Evolutionary conservation across 2,888 invertebrate species (phyloP).

Genomic region (Pyrrhosoma nymphula): DNA sequence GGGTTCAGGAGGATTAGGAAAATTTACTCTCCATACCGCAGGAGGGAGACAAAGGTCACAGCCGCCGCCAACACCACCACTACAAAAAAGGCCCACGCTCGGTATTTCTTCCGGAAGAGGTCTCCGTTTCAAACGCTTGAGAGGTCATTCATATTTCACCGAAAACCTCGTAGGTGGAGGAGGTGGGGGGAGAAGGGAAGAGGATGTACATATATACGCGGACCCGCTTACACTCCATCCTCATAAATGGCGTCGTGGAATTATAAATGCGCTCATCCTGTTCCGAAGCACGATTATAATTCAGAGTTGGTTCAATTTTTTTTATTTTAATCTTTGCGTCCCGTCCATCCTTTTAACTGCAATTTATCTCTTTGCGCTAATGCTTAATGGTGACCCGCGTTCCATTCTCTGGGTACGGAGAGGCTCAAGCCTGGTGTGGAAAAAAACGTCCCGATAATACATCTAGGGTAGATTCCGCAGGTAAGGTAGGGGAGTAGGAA

Average conservation of each 20-base stretch:
- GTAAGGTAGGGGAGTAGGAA: too few species aligned
- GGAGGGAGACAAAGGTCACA: not conserved
- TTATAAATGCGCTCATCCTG: not conserved
- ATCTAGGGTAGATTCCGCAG: too few species aligned
- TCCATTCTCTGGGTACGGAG: not conserved
- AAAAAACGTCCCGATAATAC: not conserved
- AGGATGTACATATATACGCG: too few species aligned
- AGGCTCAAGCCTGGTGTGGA: not conserved
- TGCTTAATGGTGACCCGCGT: not conserved
- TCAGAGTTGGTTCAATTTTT: not conserved
- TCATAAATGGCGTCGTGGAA: not conserved
- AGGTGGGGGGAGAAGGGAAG: not conserved
- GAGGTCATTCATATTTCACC: slow-evolving; percentile 29
- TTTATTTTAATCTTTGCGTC: not conserved
- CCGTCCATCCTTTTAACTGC: not conserved
- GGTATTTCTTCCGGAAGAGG: not conserved
- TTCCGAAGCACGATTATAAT: not conserved
- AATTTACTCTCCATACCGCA: not conserved
- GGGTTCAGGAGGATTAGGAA: not conserved
- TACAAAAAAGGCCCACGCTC: not conserved
- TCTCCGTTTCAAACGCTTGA: not conserved
- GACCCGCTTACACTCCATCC: not conserved
- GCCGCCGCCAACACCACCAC: not conserved
- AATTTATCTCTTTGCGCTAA: not conserved
- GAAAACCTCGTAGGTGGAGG: not conserved